Base-by-base conservation (phyloP, 2,113 vertebrate species). In the Chaetorhynchus papuensis region DNA sequence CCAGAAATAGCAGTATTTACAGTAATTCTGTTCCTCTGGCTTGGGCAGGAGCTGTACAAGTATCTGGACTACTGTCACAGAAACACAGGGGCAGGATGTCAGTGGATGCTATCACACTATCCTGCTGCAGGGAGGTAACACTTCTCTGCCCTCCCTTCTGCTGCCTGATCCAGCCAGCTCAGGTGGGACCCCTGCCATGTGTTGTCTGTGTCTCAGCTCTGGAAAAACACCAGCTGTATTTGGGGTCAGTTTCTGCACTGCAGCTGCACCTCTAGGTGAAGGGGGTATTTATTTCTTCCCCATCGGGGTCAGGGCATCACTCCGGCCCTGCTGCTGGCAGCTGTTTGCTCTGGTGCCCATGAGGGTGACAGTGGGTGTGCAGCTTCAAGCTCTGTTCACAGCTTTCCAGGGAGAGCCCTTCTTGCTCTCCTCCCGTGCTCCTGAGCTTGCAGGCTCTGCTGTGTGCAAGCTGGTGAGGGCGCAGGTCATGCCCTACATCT, bases 391-490 rank as follows among this genome's bases (percentile, higher is more conserved):
- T 65, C 64, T 71, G 22, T 35, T 26, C 30, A 2, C 2, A 0
- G 15, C 15, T 41, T 82, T 52, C 13, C 42, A 59, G 31, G 4
- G 53, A 45, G 15, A 63, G 35, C 19, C 35, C 27, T 47, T 53
- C 27, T 22, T 27, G 21, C 20, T 64, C 26, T 49, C 11, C 53
- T 53, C 9, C 41, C n/a, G 6, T 6, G 3, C 33, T 68, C 49
- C 53, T 60, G 39, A 66, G 28, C 28, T 42, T 45, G 17, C 21
- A 45, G 33, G 22, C 4, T 54, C 31, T 71, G 76, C 13, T 14
- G 35, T 8, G 26, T 45, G 12, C 0, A 1, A 45, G 42, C 26
- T 28, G 42, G 15, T 1, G 3, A 75, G 50, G 31, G n/a, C 3
- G 0, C 31, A 61, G 30, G 23, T 53, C 45, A 20, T 39, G 27